These are phyloP conservation scores for Hyposmocoma kahamanoa DNA, from an alignment of 1,140 invertebrate genomes.

Conservation along the genomic window DNA sequence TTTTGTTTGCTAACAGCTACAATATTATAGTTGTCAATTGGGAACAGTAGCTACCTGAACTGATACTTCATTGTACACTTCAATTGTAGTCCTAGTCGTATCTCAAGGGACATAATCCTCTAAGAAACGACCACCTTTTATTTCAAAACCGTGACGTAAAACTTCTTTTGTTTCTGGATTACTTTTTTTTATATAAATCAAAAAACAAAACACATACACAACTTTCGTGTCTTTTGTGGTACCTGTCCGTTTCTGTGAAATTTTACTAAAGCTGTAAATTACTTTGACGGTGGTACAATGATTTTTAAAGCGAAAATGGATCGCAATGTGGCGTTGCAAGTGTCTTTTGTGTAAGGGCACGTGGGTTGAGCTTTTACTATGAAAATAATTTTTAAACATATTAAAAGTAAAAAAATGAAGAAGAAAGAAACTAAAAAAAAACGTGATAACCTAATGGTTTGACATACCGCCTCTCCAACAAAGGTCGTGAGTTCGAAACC, in stretches of 20 bases:
- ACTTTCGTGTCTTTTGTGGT: not conserved
- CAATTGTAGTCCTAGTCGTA: conserved; percentile 37
- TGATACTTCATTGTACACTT: conserved; percentile 39
- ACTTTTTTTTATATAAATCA: conserved; percentile 26
- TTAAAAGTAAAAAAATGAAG: too few relatives aligned
- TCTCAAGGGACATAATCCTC: conserved; percentile 42
- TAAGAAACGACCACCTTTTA: conserved; percentile 50
- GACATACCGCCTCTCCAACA: too few relatives aligned
- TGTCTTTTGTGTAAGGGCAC: not conserved
- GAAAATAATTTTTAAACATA: too few relatives aligned
- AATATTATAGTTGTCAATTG: too few relatives aligned
- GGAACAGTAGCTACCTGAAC: conserved; percentile 50
- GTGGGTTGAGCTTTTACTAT: too few relatives aligned
- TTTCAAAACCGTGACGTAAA: conserved; percentile 54
- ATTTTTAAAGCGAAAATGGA: not conserved
- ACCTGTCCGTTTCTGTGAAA: conserved; percentile 8
- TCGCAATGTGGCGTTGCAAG: not conserved
- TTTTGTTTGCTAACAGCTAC: too few relatives aligned
- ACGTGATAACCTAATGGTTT: too few relatives aligned
- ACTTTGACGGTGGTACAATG: conserved; percentile 7
- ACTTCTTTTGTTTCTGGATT: conserved; percentile 44
- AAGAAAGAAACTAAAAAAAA: too few relatives aligned
- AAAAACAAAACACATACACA: not conserved
- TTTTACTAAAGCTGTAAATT: conserved; percentile 15
- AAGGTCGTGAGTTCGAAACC: too few relatives aligned